phyloP scores from a whole-genome alignment of 2,888 invertebrate genomes.

The Drosophila sordidula region DNA sequence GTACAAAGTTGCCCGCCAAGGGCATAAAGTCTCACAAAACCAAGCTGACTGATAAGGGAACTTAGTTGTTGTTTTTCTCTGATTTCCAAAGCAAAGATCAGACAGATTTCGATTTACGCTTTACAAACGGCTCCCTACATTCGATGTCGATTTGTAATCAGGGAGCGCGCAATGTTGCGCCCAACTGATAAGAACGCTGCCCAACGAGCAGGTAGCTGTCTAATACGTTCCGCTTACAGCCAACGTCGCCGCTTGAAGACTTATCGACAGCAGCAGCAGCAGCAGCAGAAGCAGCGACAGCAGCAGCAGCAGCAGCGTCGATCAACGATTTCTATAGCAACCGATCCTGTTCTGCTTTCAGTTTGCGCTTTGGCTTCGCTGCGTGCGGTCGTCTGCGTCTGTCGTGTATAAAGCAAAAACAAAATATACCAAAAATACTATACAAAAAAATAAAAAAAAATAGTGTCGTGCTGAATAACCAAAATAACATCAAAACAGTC shows the following conservation, averaged over 20 bases:
- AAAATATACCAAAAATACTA: conserved; percentile 8
- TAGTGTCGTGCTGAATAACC: conserved; percentile 35
- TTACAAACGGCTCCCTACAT: not conserved
- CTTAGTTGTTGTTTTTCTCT: not conserved
- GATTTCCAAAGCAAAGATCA: conserved; percentile 30
- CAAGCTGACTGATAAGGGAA: conserved; percentile 34
- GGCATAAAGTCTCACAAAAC: conserved; percentile 1
- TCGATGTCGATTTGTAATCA: conserved; percentile 43
- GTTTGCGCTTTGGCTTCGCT: conserved; percentile 72
- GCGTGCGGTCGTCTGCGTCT: conserved; percentile 69
- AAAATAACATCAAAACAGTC: conserved; percentile 13
- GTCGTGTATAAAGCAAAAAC: conserved; percentile 35
- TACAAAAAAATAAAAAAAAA: conserved; percentile 4
- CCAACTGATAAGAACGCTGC: conserved; percentile 38
- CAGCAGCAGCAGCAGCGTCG: conserved; percentile 20
- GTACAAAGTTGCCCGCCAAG: conserved; percentile 3
- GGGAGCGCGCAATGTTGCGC: conserved; percentile 25
- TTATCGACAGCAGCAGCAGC: conserved; percentile 35
- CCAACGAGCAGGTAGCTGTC: conserved; percentile 31
- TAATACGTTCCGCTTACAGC: conserved; percentile 16
- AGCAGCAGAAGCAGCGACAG: not conserved
- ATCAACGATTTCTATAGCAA: conserved; percentile 63
- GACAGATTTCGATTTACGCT: conserved; percentile 23
- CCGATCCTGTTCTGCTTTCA: conserved; percentile 69
- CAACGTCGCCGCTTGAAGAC: conserved; percentile 4